Base-by-base conservation (phyloP, 2,888 invertebrate genomes). In the Drosophila nigricruria region DNA sequence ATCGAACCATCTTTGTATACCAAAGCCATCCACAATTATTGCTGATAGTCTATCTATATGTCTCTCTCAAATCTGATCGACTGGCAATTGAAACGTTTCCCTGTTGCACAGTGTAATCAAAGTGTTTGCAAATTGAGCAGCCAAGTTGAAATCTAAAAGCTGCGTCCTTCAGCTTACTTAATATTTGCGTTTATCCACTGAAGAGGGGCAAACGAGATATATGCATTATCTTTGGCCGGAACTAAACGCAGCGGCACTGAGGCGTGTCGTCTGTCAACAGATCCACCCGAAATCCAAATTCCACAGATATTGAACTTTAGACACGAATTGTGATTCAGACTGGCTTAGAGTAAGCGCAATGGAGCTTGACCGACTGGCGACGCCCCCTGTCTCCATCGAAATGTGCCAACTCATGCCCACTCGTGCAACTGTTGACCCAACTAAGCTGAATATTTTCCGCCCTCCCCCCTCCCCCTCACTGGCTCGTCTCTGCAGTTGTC, bases 331-430 rank as follows among this genome's bases (percentile, higher is more conserved):
- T 64, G 58, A 42, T 56, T 42, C 72, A 77, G 50, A 67, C 61
- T 34, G 23, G 1, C 43, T 16, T 4, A 9, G 25, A 23, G 16
- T 43, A 1, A 23, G 20, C 54, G 78, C 76, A 76, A 68, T 78
- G 76, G 54, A 68, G 78, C 76, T 54, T 68, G 67, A 76, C 75
- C 43, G 34, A 30, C 45, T 27, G 23, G 40, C 23, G 52, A 25
- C 64, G 64, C 68, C 68, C 73, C 38, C 32, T 18, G n/a, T 18
- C n/a, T 16, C 6, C 23, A 42, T 10, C 12, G 18, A 50, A 62
- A 30, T 64, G 27, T 61, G 78, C 64, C 45, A 58, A 65, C 32
- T 76, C 76, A 76, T 78, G 25, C 32, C 34, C 59, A 63, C 47
- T 58, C 36, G 42, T 53, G 57, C 40, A 38, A 58, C 34, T 75